These are phyloP conservation scores for Anarrhichthys ocellatus DNA, from an alignment of 2,113 vertebrate species.

Conservation along the genomic window DNA sequence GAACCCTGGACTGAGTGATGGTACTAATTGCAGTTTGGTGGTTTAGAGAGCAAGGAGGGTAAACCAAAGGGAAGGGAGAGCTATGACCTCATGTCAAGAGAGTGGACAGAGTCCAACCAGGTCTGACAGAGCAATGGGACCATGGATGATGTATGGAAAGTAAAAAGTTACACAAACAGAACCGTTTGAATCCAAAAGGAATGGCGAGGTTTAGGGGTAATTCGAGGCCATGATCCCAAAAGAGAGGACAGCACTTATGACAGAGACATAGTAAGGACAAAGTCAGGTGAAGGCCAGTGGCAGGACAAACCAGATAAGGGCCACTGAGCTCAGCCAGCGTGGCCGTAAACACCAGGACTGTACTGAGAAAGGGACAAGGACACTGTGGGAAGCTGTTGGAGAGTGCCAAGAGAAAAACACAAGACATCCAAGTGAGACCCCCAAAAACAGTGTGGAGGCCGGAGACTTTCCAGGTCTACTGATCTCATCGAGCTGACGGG, in stretches of 20 bases:
- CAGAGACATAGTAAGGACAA: slow-evolving; percentile 38
- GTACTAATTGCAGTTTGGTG: not conserved
- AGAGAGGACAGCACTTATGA: slow-evolving; percentile 7
- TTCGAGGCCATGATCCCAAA: slow-evolving; percentile 11
- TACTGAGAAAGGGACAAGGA: slow-evolving; percentile 38
- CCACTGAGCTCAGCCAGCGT: slow-evolving; percentile 23
- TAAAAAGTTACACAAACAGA: not conserved
- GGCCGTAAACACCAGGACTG: slow-evolving; percentile 36
- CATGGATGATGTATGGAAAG: slow-evolving; percentile 17
- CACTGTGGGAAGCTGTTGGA: slow-evolving; percentile 35
- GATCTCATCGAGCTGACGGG: slow-evolving; percentile 51
- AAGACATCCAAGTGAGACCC: slow-evolving; percentile 48
- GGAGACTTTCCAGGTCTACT: slow-evolving; percentile 58
- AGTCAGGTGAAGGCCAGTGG: not conserved
- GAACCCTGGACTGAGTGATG: not conserved
- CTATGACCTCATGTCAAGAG: not conserved
- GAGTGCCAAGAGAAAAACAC: slow-evolving; percentile 19
- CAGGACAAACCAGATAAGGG: slow-evolving; percentile 27
- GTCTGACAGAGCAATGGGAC: not conserved
- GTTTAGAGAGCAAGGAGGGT: not conserved
- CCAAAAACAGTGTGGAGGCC: slow-evolving; percentile 20
- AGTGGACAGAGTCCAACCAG: slow-evolving; percentile 17
- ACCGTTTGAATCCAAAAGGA: not conserved
- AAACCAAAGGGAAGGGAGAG: not conserved
- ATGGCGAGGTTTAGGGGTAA: slow-evolving; percentile 6